Percentiles rank a stretch among this genome's conserved stretches.
These are phyloP conservation scores for Nymphalis io DNA, from an alignment of 1,140 invertebrate genomes.

Conservation along the genomic window DNA sequence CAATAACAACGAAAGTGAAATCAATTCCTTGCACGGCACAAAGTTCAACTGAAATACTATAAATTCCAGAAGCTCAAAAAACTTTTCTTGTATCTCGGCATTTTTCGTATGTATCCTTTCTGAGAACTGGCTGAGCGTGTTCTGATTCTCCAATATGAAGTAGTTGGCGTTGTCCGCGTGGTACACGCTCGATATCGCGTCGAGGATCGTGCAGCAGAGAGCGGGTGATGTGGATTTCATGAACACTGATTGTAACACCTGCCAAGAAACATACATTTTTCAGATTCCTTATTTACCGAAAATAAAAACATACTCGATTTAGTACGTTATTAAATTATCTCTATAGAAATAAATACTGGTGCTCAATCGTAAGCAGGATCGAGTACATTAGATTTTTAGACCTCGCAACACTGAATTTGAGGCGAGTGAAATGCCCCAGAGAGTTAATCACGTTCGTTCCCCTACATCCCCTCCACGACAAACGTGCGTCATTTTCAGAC, in stretches of 20 bases:
- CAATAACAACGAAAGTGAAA: conserved; percentile 95
- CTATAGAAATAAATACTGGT: too few relatives aligned
- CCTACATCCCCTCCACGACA: too few relatives aligned
- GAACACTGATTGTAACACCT: conserved; percentile 97
- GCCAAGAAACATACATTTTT: conserved; percentile 52
- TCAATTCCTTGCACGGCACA: conserved; percentile 99
- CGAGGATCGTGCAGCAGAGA: conserved; percentile 94
- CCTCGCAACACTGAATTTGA: too few relatives aligned
- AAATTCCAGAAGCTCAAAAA: conserved; percentile 97
- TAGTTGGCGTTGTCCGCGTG: conserved; percentile 99
- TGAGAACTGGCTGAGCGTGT: conserved; percentile 96
- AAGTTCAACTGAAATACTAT: conserved; percentile 98
- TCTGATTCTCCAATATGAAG: conserved; percentile 98
- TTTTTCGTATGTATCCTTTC: conserved; percentile 97
- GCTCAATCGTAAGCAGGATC: too few relatives aligned
- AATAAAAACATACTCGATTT: too few relatives aligned
- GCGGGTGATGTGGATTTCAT: conserved; percentile 92
- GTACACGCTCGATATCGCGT: conserved; percentile 97
- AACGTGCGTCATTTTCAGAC: too few relatives aligned
- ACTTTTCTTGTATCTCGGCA: conserved; percentile 95
- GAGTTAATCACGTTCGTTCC: too few relatives aligned
- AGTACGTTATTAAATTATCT: too few relatives aligned
- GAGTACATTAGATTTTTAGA: too few relatives aligned
- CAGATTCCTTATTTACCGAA: too few relatives aligned
- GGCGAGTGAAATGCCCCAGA: too few relatives aligned